phyloP scores from a whole-genome alignment of 2,797 vertebrate species.

The Melanotaenia pygmaea region DNA sequence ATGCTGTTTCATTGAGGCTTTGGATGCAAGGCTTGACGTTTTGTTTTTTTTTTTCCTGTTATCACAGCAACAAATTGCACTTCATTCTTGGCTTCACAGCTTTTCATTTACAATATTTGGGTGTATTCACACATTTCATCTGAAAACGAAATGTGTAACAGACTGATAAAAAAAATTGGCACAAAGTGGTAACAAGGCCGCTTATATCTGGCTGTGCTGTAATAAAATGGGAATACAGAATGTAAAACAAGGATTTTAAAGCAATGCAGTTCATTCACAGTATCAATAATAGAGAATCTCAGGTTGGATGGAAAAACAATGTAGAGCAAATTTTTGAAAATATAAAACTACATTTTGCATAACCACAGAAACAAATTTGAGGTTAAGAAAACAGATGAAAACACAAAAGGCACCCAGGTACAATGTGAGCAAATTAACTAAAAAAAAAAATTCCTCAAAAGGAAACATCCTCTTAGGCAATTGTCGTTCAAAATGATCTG shows the following conservation, averaged over 20 bases:
- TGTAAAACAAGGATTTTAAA: conserved; percentile 43
- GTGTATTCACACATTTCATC: conserved; percentile 72
- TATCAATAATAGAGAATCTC: conserved; percentile 48
- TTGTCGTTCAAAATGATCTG: conserved; percentile 51
- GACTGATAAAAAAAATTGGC: conserved; percentile 76
- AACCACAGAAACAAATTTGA: conserved; percentile 39
- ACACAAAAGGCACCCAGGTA: conserved; percentile 66
- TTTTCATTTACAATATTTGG: conserved; percentile 67
- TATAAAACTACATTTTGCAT: conserved; percentile 41
- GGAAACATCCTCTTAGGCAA: conserved; percentile 60
- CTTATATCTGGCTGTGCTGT: conserved; percentile 71
- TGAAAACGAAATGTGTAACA: conserved; percentile 74
- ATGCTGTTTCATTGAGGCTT: conserved; percentile 65
- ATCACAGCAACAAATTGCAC: conserved; percentile 75
- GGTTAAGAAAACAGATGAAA: conserved; percentile 37
- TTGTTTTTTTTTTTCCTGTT: conserved; percentile 31
- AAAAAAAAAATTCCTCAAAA: conserved; percentile 47
- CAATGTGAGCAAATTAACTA: conserved; percentile 35
- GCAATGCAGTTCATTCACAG: conserved; percentile 66
- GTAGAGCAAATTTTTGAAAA: conserved; percentile 37
- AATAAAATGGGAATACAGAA: conserved; percentile 49
- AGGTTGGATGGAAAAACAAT: conserved; percentile 33
- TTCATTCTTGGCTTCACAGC: conserved; percentile 76
- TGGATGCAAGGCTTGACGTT: conserved; percentile 51
- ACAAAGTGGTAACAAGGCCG: conserved; percentile 86